phyloP scores from a whole-genome alignment of 2,113 vertebrate species.

The Colistium nudipinnis region DNA sequence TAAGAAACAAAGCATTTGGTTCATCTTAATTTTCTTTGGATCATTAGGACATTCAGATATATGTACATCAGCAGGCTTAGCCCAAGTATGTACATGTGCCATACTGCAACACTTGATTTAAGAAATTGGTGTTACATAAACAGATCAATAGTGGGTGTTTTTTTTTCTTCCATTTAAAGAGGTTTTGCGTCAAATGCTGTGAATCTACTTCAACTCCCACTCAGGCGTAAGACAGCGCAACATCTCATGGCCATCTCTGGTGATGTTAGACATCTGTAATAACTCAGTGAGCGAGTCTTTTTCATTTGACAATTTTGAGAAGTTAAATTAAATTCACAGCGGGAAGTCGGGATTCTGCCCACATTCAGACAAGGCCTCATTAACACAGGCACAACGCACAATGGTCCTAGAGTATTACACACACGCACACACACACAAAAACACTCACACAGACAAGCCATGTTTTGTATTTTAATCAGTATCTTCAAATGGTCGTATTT shows the following conservation, averaged over 20 bases:
- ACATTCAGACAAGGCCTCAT: not conserved
- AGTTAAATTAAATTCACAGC: constrained; percentile 24
- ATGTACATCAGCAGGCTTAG: too few relatives aligned
- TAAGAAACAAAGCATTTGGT: not conserved
- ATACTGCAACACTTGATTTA: not conserved
- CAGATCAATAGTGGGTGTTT: not conserved
- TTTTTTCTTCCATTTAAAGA: not conserved
- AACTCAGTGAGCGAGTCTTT: not conserved
- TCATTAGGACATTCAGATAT: not conserved
- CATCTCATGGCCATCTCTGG: too few relatives aligned
- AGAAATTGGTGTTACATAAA: not conserved
- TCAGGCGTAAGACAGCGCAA: not conserved
- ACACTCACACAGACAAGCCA: not conserved
- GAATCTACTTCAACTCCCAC: not conserved
- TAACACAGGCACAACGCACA: not conserved
- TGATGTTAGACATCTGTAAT: not conserved
- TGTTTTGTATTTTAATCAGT: not conserved
- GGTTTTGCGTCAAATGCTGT: not conserved
- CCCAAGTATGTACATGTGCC: not conserved
- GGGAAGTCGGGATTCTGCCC: constrained; percentile 4
- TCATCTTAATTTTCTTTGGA: not conserved
- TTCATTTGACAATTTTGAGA: not conserved
- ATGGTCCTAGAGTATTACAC: not conserved
- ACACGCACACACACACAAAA: constrained; percentile 2
- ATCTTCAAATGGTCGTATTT: not conserved